Percentiles rank a stretch among this genome's conserved stretches.
Conservation (phyloP, 2,797 vertebrate species). For the Cottoperca gobio region DNA sequence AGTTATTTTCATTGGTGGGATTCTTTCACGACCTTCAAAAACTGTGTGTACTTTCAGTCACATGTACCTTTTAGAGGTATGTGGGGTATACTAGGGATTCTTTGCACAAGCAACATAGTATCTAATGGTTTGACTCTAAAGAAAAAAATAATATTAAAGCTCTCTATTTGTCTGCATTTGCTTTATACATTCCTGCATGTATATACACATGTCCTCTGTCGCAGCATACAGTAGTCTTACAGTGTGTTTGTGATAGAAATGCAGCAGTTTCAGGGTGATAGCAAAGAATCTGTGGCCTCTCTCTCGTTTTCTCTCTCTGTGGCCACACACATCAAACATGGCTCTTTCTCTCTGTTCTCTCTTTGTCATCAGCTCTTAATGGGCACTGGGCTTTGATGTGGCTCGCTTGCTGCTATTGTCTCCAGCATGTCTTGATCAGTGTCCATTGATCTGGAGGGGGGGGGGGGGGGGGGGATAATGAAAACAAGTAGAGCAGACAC, state of each 20-base stretch:
- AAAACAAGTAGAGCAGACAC: slow-evolving; percentile 50
- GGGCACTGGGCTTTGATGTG: slow-evolving; percentile 68
- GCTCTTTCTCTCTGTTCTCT: slow-evolving; percentile 50
- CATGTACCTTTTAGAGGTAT: slow-evolving; percentile 11
- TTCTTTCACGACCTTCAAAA: slow-evolving; percentile 17
- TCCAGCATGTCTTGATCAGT: slow-evolving; percentile 68
- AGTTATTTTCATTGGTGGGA: slow-evolving; percentile 41
- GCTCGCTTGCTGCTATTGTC: slow-evolving; percentile 56
- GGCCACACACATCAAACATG: slow-evolving; percentile 68
- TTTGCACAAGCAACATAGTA: neutral
- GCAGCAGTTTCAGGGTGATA: slow-evolving; percentile 1
- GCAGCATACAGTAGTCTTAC: neutral
- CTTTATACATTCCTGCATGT: neutral
- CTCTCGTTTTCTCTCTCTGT: slow-evolving; percentile 10
- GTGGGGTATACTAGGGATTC: neutral
- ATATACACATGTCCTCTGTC: neutral
- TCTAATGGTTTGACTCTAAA: neutral
- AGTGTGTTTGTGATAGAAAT: neutral
- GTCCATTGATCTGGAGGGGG: slow-evolving; percentile 62
- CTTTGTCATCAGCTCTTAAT: slow-evolving; percentile 73
- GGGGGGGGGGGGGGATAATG: slow-evolving; percentile 43
- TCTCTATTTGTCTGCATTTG: neutral
- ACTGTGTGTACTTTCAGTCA: slow-evolving; percentile 2
- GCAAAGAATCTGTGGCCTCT: slow-evolving; percentile 1
- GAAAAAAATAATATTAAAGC: neutral